Evolutionary conservation across 2,113 vertebrate species (phyloP).

Genomic region (Indicator indicator): DNA sequence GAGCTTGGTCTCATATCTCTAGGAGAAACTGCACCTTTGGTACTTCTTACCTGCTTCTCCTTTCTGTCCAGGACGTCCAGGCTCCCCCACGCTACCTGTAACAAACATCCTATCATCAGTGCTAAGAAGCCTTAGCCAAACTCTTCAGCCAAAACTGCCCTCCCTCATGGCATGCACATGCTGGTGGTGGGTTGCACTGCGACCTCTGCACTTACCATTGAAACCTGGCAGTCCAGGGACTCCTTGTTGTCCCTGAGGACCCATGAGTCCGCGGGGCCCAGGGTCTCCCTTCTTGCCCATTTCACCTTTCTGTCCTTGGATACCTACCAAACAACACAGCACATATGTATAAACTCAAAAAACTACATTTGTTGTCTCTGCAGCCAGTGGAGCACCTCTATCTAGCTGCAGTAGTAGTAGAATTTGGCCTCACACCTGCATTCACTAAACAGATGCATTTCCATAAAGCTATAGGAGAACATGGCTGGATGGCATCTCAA

Average conservation of each 20-base stretch:
- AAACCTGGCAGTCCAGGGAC: slow-evolving; percentile 22
- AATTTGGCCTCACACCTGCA: not conserved
- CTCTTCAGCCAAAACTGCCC: not conserved
- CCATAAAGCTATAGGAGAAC: not conserved
- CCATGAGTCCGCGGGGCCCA: slow-evolving; percentile 13
- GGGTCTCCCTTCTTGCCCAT: slow-evolving; percentile 54
- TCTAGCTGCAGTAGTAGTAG: not conserved
- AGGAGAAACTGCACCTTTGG: not conserved
- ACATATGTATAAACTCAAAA: rapidly evolving
- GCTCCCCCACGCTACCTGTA: slow-evolving; percentile 57
- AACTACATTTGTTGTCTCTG: not conserved
- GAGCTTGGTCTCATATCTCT: not conserved
- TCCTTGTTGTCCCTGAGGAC: slow-evolving; percentile 55
- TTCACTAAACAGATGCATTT: not conserved
- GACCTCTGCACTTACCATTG: slow-evolving; percentile 50
- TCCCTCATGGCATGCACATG: rapidly evolving
- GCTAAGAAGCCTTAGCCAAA: not conserved
- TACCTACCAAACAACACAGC: not conserved
- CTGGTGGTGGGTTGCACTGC: not conserved
- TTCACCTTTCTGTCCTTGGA: slow-evolving; percentile 67
- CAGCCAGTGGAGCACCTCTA: not conserved
- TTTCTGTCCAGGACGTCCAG: slow-evolving; percentile 67
- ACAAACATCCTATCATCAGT: not conserved
- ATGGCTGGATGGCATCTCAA: not conserved
- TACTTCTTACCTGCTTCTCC: slow-evolving; percentile 71